A percentile compares a stretch with the other conserved stretches of the same genome.
These are phyloP conservation scores for Pelvicachromis taeniatus DNA, from an alignment of 2,113 vertebrate genomes.

Conservation along the genomic window DNA sequence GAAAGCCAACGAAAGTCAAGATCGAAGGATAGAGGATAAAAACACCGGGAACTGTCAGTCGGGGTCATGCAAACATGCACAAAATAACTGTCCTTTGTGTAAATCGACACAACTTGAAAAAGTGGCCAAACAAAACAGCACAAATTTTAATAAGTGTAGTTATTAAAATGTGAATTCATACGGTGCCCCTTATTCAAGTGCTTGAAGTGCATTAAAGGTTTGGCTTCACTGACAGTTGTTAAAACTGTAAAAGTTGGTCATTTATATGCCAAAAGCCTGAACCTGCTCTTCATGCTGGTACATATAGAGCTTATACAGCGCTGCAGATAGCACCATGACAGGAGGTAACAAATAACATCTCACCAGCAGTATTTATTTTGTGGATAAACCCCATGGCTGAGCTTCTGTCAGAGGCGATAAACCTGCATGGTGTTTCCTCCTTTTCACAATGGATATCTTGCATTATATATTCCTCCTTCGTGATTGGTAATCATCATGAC, in stretches of 20 bases:
- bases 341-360: not conserved
- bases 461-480: not conserved
- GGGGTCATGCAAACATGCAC: slow-evolving; percentile 31
- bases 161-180: not conserved
- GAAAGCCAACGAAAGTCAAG: not conserved
- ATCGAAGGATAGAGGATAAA: not conserved
- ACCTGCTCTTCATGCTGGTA: not conserved
- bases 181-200: not conserved
- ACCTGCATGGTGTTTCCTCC: not conserved
- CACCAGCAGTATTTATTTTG: not conserved
- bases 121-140: not conserved
- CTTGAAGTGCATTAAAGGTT: not conserved
- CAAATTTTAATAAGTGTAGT: not conserved
- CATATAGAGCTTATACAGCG: not conserved
- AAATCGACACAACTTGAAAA: not conserved
- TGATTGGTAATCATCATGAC: not conserved
- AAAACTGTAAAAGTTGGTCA: not conserved
- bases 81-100: slow-evolving; percentile 14
- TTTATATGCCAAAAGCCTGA: not conserved
- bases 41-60: not conserved
- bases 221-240: not conserved
- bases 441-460: not conserved
- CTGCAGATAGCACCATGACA: not conserved
- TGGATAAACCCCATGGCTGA: not conserved
- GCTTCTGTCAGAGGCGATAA: not conserved